These are phyloP conservation scores for Piscicola geometra DNA, from an alignment of 2,888 invertebrate species.

Conservation along the genomic window DNA sequence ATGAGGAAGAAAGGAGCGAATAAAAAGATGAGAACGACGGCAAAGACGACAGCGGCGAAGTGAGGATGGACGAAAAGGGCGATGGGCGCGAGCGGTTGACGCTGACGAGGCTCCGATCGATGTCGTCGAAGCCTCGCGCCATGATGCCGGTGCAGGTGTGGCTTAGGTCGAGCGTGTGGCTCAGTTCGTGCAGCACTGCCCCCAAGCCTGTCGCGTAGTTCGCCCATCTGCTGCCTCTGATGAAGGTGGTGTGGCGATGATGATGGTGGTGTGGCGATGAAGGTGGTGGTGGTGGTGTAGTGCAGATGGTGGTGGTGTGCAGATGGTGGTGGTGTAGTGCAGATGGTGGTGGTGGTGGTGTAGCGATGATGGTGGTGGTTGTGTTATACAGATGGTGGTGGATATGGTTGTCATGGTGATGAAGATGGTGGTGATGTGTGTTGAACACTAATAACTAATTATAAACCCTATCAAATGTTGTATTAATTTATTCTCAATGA, in stretches of 20 bases:
- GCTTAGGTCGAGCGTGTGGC: constrained; percentile 87
- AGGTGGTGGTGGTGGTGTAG: no score
- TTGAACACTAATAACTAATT: neutral
- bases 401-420: neutral
- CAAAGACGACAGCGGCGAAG: constrained; percentile 17
- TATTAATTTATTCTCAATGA: no score
- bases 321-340: no score
- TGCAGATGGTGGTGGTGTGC: no score
- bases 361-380: no score
- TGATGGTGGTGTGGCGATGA: no score
- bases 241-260: neutral
- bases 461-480: no score
- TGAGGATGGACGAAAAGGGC: constrained; percentile 7
- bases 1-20: no score
- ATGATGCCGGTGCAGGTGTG: constrained; percentile 86
- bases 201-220: constrained; percentile 86
- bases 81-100: neutral
- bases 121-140: constrained; percentile 62
- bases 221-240: constrained; percentile 73
- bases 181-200: constrained; percentile 84
- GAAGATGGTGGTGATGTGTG: no score
- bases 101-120: constrained; percentile 44
- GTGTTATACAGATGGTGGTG: no score
- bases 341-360: no score
- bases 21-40: constrained; percentile 10